These are phyloP conservation scores for Chymomyza caudatula DNA, from an alignment of 2,888 invertebrate species.

Conservation along the genomic window DNA sequence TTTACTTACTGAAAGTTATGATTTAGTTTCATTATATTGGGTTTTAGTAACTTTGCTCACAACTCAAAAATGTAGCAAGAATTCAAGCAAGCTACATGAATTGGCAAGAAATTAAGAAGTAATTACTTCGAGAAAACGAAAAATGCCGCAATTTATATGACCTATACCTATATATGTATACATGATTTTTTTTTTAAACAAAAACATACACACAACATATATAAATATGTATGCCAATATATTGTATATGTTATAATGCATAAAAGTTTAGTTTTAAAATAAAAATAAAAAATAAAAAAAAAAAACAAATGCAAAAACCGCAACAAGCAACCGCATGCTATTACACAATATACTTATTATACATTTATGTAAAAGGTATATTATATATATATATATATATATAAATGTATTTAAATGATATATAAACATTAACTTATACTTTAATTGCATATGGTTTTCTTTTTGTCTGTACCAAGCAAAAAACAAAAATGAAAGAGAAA, in stretches of 20 bases:
- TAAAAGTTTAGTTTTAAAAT: conserved; percentile 37
- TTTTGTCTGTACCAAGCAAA: conserved; percentile 50
- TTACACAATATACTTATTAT: conserved; percentile 43
- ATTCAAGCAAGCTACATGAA: not conserved
- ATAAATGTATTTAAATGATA: conserved; percentile 52
- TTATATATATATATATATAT: conserved; percentile 46
- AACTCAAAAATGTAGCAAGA: not conserved
- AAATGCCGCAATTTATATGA: conserved; percentile 26
- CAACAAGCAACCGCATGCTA: conserved; percentile 54
- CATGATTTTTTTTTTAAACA: conserved; percentile 19
- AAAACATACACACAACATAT: conserved; percentile 20
- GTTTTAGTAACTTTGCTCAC: not conserved
- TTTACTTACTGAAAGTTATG: not conserved
- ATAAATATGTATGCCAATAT: conserved; percentile 28
- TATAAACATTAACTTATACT: conserved; percentile 46
- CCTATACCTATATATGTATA: conserved; percentile 16
- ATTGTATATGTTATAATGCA: conserved; percentile 17
- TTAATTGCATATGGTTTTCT: conserved; percentile 60
- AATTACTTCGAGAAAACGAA: conserved; percentile 27
- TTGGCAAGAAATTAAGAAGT: conserved; percentile 24
- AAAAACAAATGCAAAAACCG: conserved; percentile 40
- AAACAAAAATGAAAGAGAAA: conserved; percentile 21
- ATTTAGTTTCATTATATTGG: not conserved
- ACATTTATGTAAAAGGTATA: conserved; percentile 60
- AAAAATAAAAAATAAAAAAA: conserved; percentile 21